Base-by-base conservation (phyloP, 2,888 invertebrate genomes). In the Itoplectis maculator region DNA sequence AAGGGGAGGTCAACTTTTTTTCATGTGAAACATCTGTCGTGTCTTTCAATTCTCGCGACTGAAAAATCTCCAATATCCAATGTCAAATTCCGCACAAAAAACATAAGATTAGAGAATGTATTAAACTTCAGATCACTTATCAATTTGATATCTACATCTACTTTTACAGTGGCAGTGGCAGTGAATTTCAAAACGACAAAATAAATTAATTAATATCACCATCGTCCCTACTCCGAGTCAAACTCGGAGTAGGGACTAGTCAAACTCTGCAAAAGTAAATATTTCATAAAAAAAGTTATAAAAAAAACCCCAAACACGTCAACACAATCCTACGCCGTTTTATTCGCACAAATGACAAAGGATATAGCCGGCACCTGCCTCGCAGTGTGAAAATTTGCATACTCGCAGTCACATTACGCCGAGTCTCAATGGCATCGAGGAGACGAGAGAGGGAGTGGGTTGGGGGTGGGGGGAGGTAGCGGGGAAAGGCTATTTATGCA, bases 21-120 rank as follows among this genome's bases (percentile, higher is more conserved):
- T 70, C 65, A 65, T 56, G 65, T 20, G 13, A 76, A 76, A 70
- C 76, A 76, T 81, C 80, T 80, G 75, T 75, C 75, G 69, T n/a
- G 35, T 65, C 45, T 45, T 42, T 37, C 37, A 18, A 45, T 69
- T 63, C 63, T 66, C 6, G 29, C 65, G 37, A 51, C 65, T 45
- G 45, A 23, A 59, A 73, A 35, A 35, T 15, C 4, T 40, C 5
- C 15, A 9, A 40, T 18, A 9, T 37, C 11, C 15, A 61, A 61
- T 8, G 23, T 23, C 54, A 54, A 54, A 54, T 6, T 23, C 0
- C 4, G 29, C 29, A 29, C 29, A 5, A 29, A 29, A 29, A 29
- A 29, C 5, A 29, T 29, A n/a, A n/a, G n/a, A n/a, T n/a, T n/a
- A n/a, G n/a, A 51, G 9, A 51, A 51, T 51, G 20, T n/a, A n/a